Conservation (phyloP, 2,113 vertebrate species). For the Polypterus senegalus region DNA sequence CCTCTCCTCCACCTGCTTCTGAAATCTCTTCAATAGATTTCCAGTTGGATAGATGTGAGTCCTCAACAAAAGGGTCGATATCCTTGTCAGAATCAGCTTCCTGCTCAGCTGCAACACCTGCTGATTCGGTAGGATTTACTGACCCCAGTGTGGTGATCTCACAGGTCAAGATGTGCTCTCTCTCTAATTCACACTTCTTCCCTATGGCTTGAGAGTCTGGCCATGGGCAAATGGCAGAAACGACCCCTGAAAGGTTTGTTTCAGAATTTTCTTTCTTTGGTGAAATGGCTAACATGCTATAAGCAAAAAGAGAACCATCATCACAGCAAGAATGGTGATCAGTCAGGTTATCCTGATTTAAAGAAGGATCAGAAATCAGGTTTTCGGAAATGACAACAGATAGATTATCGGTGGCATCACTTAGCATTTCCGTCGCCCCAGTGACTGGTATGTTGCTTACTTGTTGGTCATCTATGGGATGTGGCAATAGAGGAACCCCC, state of each 20-base stretch:
- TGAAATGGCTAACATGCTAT: slow-evolving; percentile 51
- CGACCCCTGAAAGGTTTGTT: slow-evolving; percentile 28
- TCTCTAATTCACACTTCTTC: slow-evolving; percentile 40
- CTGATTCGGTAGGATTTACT: slow-evolving; percentile 26
- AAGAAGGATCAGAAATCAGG: slow-evolving; percentile 32
- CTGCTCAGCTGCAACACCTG: slow-evolving; percentile 27
- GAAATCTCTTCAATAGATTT: slow-evolving; percentile 53
- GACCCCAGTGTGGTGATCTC: slow-evolving; percentile 29
- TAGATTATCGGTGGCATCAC: slow-evolving; percentile 47
- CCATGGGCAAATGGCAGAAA: slow-evolving; percentile 28
- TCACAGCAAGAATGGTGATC: slow-evolving; percentile 46
- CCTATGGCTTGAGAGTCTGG: slow-evolving; percentile 35
- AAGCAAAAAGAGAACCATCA: slow-evolving; percentile 38
- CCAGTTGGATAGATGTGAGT: slow-evolving; percentile 45
- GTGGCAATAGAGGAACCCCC: slow-evolving; percentile 45
- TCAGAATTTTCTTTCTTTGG: slow-evolving; percentile 64
- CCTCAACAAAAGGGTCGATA: slow-evolving; percentile 31
- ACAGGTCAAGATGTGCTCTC: slow-evolving; percentile 46
- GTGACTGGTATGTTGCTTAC: slow-evolving; percentile 57
- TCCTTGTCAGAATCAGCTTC: slow-evolving; percentile 21
- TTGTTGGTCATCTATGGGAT: slow-evolving; percentile 48
- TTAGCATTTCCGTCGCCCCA: slow-evolving; percentile 36
- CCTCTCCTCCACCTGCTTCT: slow-evolving; percentile 48
- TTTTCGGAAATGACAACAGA: slow-evolving; percentile 33
- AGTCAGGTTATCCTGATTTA: slow-evolving; percentile 53